Conservation (phyloP, 2,113 vertebrate genomes). For the Pituophis catenifer region DNA sequence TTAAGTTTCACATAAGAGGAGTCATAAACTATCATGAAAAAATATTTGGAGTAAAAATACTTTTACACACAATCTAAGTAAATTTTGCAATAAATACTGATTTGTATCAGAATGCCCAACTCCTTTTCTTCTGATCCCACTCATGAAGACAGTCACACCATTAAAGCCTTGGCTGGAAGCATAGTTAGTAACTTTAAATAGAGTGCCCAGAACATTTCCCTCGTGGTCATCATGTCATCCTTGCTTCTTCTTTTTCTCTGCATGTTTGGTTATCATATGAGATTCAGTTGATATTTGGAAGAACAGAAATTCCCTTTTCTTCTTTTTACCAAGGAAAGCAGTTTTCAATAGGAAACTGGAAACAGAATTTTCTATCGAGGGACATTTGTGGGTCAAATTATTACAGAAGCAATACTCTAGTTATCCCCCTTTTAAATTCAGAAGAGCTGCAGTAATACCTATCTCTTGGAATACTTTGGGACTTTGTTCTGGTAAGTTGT, state of each 20-base stretch:
- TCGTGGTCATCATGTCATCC: background rate
- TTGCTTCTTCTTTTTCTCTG: background rate
- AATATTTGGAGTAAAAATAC: background rate
- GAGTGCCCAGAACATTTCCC: background rate
- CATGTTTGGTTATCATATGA: background rate
- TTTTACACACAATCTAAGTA: background rate
- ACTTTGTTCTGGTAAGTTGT: background rate
- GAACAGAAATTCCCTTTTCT: background rate
- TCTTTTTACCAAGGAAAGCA: background rate
- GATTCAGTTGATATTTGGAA: background rate
- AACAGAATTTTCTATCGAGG: background rate
- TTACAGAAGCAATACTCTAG: background rate
- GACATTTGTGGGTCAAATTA: background rate
- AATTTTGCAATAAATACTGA: background rate
- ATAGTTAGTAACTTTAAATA: background rate
- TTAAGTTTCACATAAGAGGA: background rate
- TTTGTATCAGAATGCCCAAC: background rate
- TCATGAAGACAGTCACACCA: background rate
- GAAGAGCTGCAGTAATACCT: background rate
- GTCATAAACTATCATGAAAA: background rate
- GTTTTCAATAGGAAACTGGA: background rate
- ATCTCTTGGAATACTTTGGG: background rate
- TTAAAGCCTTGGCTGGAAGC: background rate
- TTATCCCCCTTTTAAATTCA: background rate
- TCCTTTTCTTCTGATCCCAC: background rate